These are phyloP conservation scores for Sceliomorpha sp. DNA, from an alignment of 2,888 invertebrate genomes.

Conservation along the genomic window DNA sequence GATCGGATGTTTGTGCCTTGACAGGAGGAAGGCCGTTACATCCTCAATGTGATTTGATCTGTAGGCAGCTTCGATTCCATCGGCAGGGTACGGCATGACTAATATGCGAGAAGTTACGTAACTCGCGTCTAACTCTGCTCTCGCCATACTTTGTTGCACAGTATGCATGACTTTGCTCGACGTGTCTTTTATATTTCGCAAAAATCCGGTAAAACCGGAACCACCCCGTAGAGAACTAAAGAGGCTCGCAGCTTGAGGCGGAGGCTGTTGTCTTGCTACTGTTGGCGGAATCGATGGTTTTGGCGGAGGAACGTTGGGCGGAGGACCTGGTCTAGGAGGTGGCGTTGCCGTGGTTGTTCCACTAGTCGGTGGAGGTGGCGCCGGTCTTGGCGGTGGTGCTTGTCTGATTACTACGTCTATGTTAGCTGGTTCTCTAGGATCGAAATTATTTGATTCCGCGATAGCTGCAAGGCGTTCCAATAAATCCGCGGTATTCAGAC, in stretches of 20 bases:
- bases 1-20: slow-evolving; percentile 85
- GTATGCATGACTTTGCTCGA: slow-evolving; percentile 98
- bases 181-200: slow-evolving; percentile 97
- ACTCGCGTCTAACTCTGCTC: slow-evolving; percentile 94
- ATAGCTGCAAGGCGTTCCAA: slow-evolving; percentile 93
- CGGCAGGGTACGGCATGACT: slow-evolving; percentile 97
- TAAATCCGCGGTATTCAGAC: slow-evolving; percentile 89
- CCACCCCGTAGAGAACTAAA: slow-evolving; percentile 95
- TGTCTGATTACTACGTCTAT: slow-evolving; percentile 81
- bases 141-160: slow-evolving; percentile 94
- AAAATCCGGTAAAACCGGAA: slow-evolving; percentile 88
- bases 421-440: slow-evolving; percentile 89
- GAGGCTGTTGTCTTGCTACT: slow-evolving; percentile 51
- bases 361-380: slow-evolving; percentile 68
- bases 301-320: slow-evolving; percentile 34
- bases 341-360: slow-evolving; percentile 71
- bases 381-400: slow-evolving; percentile 67
- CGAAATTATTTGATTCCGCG: slow-evolving; percentile 91
- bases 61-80: slow-evolving; percentile 95
- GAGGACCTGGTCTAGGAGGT: slow-evolving; percentile 65
- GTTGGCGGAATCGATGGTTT: slow-evolving; percentile 47
- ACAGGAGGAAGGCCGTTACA: slow-evolving; percentile 90
- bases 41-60: slow-evolving; percentile 96
- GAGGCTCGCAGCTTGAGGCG: slow-evolving; percentile 82
- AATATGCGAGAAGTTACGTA: slow-evolving; percentile 94